phyloP scores from a whole-genome alignment of 2,888 invertebrate species.

The Nesidiocoris tenuis region DNA sequence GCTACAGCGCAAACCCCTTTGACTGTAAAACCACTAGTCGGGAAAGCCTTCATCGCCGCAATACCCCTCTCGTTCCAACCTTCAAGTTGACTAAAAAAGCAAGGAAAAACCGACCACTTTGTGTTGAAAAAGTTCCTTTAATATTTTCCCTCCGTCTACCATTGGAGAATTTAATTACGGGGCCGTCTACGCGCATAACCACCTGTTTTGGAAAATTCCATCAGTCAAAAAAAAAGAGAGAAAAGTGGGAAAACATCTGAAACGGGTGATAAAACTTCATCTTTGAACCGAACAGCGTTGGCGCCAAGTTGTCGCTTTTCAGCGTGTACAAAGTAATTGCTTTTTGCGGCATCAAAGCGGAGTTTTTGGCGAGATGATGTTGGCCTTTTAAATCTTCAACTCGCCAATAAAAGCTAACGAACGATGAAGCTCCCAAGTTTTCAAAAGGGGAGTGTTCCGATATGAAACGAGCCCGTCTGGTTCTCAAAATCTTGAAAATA shows the following conservation, averaged over 20 bases:
- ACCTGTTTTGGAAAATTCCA: conserved; percentile 17
- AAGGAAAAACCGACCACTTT: neutral
- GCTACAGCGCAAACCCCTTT: neutral
- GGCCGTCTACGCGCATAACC: neutral
- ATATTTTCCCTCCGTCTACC: neutral
- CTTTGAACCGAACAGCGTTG: neutral
- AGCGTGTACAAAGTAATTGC: conserved; percentile 15
- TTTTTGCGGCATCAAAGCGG: conserved; percentile 17
- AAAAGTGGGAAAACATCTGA: neutral
- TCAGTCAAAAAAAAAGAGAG: neutral
- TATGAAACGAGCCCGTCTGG: no score
- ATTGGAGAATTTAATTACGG: conserved; percentile 16
- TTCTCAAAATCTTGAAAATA: no score
- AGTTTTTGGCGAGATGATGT: neutral
- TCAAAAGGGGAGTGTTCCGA: neutral
- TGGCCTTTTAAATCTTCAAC: neutral
- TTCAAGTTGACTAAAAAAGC: neutral
- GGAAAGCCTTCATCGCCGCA: neutral
- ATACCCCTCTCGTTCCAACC: neutral
- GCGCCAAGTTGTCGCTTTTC: conserved; percentile 7
- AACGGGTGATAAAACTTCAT: conserved; percentile 2
- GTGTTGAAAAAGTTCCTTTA: neutral
- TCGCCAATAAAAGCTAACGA: neutral
- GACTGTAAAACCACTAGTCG: neutral
- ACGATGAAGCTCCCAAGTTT: neutral